phyloP scores from a whole-genome alignment of 2,797 vertebrate species.

The Chaunax sp. region DNA sequence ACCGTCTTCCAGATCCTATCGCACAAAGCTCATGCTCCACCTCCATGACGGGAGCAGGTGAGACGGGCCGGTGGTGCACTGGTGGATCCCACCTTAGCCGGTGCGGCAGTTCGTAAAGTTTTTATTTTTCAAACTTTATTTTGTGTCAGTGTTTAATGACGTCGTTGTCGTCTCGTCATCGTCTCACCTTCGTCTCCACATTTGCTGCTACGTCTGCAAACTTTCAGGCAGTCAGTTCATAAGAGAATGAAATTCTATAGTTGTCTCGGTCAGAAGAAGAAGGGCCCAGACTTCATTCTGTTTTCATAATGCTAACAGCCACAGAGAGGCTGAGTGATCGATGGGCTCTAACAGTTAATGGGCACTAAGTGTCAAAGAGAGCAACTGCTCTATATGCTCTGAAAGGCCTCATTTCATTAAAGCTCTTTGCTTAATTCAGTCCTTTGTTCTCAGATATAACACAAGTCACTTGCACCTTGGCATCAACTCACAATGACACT shows the following conservation, averaged over 20 bases:
- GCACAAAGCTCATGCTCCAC: too few species aligned
- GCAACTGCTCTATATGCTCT: slow-evolving; percentile 10
- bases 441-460: slow-evolving; percentile 39
- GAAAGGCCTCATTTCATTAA: slow-evolving; percentile 46
- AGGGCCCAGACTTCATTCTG: background rate
- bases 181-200: too few species aligned
- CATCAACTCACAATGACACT: slow-evolving; percentile 14
- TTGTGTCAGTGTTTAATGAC: too few species aligned
- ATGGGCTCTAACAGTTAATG: slow-evolving; percentile 45
- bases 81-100: too few species aligned
- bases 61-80: too few species aligned
- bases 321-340: slow-evolving; percentile 28
- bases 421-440: slow-evolving; percentile 17
- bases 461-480: slow-evolving; percentile 13
- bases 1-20: too few species aligned
- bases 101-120: too few species aligned
- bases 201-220: too few species aligned
- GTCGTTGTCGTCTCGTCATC: too few species aligned
- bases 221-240: background rate
- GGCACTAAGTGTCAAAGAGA: slow-evolving; percentile 31
- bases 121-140: too few species aligned
- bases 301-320: slow-evolving; percentile 1
- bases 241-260: background rate
- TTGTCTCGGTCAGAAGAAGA: background rate
- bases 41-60: too few species aligned